Percentiles rank a stretch among this genome's conserved stretches.
These are phyloP conservation scores for Drosophila fulvimacula DNA, from an alignment of 2,888 invertebrate genomes.

Conservation along the genomic window DNA sequence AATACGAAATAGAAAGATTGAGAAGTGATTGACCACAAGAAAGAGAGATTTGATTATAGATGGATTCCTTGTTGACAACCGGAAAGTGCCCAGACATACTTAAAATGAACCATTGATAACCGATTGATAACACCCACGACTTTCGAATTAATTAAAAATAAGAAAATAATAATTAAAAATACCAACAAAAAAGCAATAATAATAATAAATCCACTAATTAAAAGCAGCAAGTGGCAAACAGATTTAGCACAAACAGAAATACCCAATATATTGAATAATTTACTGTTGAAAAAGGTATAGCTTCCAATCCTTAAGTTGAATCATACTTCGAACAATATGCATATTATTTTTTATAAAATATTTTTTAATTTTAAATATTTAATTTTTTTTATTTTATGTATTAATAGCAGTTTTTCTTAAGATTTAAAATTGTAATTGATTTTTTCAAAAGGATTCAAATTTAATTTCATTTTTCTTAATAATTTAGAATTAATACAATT, in stretches of 20 bases:
- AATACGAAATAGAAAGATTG: slow-evolving; percentile 10
- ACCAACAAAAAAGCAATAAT: slow-evolving; percentile 5
- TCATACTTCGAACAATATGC: background rate
- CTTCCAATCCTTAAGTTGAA: background rate
- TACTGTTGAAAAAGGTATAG: too few relatives aligned
- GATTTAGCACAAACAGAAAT: background rate
- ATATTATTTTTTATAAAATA: too few relatives aligned
- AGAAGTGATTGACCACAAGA: background rate
- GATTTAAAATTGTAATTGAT: too few relatives aligned
- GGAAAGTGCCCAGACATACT: slow-evolving; percentile 69
- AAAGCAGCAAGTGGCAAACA: slow-evolving; percentile 4
- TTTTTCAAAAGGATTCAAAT: too few relatives aligned
- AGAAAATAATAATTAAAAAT: slow-evolving; percentile 41
- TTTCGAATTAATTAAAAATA: slow-evolving; percentile 52
- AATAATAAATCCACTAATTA: slow-evolving; percentile 12
- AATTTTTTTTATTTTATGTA: too few relatives aligned
- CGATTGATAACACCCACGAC: slow-evolving; percentile 77
- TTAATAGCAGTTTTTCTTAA: too few relatives aligned
- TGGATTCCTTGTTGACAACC: slow-evolving; percentile 71
- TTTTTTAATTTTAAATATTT: too few relatives aligned
- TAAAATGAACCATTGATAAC: slow-evolving; percentile 63
- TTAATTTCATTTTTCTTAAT: too few relatives aligned
- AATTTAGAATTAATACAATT: too few relatives aligned
- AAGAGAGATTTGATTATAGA: slow-evolving; percentile 42
- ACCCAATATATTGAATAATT: slow-evolving; percentile 1